These are phyloP conservation scores for Heterodera filipjevi DNA, from an alignment of 2,888 invertebrate genomes.

Conservation along the genomic window DNA sequence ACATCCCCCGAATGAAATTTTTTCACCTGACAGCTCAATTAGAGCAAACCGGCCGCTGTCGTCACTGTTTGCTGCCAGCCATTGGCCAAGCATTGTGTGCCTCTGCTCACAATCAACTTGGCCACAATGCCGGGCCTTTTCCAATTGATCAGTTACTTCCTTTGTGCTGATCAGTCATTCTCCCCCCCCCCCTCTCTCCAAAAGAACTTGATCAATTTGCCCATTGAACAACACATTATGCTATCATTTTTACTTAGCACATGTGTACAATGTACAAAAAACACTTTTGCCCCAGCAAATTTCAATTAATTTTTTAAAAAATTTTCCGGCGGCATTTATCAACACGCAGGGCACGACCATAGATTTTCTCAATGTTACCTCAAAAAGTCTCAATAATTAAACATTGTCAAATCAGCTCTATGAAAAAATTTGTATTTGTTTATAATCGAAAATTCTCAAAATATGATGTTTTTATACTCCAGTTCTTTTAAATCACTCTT, in stretches of 20 bases:
- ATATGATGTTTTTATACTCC: too few relatives aligned
- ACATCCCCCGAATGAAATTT: neutral
- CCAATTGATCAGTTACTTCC: neutral
- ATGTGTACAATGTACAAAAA: too few relatives aligned
- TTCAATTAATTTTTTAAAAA: too few relatives aligned
- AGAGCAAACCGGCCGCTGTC: neutral
- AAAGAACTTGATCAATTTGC: neutral
- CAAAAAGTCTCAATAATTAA: too few relatives aligned
- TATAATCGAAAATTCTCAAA: too few relatives aligned
- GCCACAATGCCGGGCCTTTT: neutral
- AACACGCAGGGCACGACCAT: too few relatives aligned
- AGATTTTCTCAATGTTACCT: too few relatives aligned
- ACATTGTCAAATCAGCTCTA: too few relatives aligned
- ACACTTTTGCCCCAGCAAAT: too few relatives aligned
- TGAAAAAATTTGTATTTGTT: constrained; percentile 5
- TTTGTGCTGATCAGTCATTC: neutral
- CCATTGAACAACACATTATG: neutral
- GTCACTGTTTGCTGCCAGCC: neutral
- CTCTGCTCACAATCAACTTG: neutral
- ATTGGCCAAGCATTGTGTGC: neutral
- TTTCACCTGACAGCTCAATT: constrained; percentile 10
- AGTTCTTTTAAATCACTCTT: too few relatives aligned
- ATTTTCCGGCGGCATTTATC: too few relatives aligned
- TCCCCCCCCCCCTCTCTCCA: neutral
- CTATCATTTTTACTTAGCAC: too few relatives aligned